Base-by-base conservation (phyloP, 2,888 invertebrate species). In the Actias luna region DNA sequence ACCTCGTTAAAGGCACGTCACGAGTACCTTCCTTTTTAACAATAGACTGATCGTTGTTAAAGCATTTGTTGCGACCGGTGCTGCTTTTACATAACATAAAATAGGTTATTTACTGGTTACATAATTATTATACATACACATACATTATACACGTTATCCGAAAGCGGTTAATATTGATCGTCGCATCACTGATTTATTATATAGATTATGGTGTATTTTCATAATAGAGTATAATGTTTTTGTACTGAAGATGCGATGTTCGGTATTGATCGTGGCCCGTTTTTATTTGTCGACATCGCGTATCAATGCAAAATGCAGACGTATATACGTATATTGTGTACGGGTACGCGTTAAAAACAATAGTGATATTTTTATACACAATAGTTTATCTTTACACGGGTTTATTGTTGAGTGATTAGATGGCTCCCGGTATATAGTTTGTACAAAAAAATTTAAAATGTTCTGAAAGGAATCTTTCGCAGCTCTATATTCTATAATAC, bases 61-160 rank as follows among this genome's bases (percentile, higher is more conserved):
- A 88, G 89, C 91, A 88, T 91, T 88, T 85, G 90, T 91, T 91
- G 90, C 91, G 78, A 91, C 89, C 90, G 92, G 92, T 92, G 92
- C 92, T 92, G 87, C 85, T 91, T 92, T 90, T 89, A 89, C 80
- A 85, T 77, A 80, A 87, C 83, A 86, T 82, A 81, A 83, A 81
- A 89, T 92, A 92, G 89, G 85, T 90, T 92, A 92, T 92, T 91
- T 92, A 92, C 92, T 89, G 91, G 87, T 89, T 90, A 90, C 88
- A 91, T 85, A 86, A 88, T 84, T 83, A 83, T 80, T 84, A 86
- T 87, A 86, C 83, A 82, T 74, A 84, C 78, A 84, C 84, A 82
- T 80, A 85, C 86, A 84, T 83, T 86, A 87, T 86, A 89, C 88
- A 88, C 81, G 83, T 84, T 85, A 84, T 79, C 86, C 86, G 83